Conservation (phyloP, 2,113 vertebrate species). For the Climacteris rufus region DNA sequence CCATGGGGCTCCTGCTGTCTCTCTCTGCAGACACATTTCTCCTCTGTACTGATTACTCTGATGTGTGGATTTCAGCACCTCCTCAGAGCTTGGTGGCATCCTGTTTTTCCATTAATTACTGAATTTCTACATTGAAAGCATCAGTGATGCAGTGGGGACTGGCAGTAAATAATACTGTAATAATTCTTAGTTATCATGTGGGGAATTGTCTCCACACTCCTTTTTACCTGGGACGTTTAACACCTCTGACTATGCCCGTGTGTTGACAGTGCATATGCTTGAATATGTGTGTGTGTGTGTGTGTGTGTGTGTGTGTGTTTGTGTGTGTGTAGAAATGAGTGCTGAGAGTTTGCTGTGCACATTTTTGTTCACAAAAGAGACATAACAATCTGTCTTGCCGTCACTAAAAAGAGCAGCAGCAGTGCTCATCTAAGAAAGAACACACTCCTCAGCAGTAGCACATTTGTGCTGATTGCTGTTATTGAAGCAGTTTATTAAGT, state of each 20-base stretch:
- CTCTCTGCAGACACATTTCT: background rate
- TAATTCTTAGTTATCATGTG: background rate
- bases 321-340: background rate
- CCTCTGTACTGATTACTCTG: background rate
- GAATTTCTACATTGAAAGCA: background rate
- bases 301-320: too few relatives aligned
- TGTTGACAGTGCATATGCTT: background rate
- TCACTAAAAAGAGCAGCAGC: background rate
- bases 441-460: background rate
- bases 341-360: background rate
- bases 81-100: background rate
- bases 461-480: background rate
- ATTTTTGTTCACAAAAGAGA: background rate
- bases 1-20: background rate
- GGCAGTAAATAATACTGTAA: background rate
- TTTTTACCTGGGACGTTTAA: background rate
- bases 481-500: conserved; percentile 36
- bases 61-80: background rate
- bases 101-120: background rate
- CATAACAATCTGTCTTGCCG: background rate
- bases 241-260: background rate
- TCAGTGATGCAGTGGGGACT: background rate
- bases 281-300: background rate
- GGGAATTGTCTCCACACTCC: background rate
- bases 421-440: background rate